phyloP scores from a whole-genome alignment of 2,888 invertebrate species.

The Dryobotodes eremita region DNA sequence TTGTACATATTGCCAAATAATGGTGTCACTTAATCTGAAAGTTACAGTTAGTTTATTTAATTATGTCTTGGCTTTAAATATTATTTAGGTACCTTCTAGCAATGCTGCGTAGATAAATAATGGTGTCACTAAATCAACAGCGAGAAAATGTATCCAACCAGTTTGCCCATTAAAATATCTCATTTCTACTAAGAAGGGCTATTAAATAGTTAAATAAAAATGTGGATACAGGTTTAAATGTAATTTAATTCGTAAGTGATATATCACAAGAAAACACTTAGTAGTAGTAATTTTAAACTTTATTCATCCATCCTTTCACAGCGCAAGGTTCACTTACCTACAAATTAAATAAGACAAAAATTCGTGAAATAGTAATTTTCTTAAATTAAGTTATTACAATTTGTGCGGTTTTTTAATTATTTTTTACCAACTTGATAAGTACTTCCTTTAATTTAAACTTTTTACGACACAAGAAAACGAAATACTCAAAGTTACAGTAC shows the following conservation, averaged over 20 bases:
- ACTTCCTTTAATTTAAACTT: background rate
- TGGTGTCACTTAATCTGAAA: background rate
- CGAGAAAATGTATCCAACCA: conserved; percentile 27
- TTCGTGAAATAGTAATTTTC: conserved; percentile 55
- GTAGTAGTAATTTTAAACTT: conserved; percentile 34
- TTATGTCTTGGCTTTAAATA: background rate
- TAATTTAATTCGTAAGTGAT: conserved; percentile 17
- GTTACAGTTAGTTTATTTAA: background rate
- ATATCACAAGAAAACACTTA: conserved; percentile 34
- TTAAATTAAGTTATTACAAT: conserved; percentile 52
- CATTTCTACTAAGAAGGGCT: conserved; percentile 28
- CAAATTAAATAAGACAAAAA: conserved; percentile 38
- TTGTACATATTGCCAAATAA: background rate
- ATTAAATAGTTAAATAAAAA: conserved; percentile 37
- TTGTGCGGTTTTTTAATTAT: conserved; percentile 52
- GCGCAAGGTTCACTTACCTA: conserved; percentile 40
- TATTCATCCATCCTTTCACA: conserved; percentile 47
- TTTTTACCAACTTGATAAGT: conserved; percentile 22
- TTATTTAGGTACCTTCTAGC: background rate
- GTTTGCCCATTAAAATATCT: conserved; percentile 52
- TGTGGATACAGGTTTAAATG: conserved; percentile 19
- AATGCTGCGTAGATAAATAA: conserved; percentile 51
- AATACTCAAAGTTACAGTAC: background rate
- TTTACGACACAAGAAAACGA: conserved; percentile 22
- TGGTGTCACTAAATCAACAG: conserved; percentile 52